phyloP scores from a whole-genome alignment of 2,888 invertebrate species.

The Himalopsyche anomala region DNA sequence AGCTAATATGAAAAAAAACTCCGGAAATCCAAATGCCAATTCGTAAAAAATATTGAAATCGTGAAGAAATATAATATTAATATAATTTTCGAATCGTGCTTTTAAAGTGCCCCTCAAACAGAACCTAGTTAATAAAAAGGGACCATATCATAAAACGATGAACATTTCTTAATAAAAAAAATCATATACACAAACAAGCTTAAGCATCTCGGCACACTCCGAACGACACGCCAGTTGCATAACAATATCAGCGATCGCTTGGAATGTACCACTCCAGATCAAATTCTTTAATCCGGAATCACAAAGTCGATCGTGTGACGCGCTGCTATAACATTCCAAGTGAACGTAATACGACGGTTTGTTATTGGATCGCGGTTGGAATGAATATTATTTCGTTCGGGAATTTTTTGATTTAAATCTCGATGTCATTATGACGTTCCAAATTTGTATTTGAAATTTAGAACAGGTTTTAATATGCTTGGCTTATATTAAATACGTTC shows the following conservation, averaged over 20 bases:
- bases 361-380: constrained; percentile 34
- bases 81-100: constrained; percentile 7
- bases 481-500: constrained; percentile 28
- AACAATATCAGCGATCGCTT: constrained; percentile 26
- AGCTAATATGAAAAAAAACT: too few relatives aligned
- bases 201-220: constrained; percentile 14
- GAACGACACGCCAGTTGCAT: constrained; percentile 17
- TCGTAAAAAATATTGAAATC: too few relatives aligned
- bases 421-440: constrained; percentile 31
- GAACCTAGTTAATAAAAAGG: constrained; percentile 18
- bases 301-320: constrained; percentile 26
- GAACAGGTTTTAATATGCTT: constrained; percentile 30
- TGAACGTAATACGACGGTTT: constrained; percentile 15
- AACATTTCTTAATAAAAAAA: background rate
- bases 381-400: constrained; percentile 1
- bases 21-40: too few relatives aligned
- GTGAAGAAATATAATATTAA: background rate
- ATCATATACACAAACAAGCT: constrained; percentile 30
- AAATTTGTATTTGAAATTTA: constrained; percentile 30
- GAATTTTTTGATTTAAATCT: constrained; percentile 29
- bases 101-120: background rate
- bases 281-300: constrained; percentile 31
- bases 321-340: constrained; percentile 25
- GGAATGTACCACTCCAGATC: constrained; percentile 26
- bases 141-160: constrained; percentile 34